Percentiles rank a stretch among this genome's conserved stretches.
phyloP scores from a whole-genome alignment of 2,797 vertebrate species.

The Spheniscus humboldti region DNA sequence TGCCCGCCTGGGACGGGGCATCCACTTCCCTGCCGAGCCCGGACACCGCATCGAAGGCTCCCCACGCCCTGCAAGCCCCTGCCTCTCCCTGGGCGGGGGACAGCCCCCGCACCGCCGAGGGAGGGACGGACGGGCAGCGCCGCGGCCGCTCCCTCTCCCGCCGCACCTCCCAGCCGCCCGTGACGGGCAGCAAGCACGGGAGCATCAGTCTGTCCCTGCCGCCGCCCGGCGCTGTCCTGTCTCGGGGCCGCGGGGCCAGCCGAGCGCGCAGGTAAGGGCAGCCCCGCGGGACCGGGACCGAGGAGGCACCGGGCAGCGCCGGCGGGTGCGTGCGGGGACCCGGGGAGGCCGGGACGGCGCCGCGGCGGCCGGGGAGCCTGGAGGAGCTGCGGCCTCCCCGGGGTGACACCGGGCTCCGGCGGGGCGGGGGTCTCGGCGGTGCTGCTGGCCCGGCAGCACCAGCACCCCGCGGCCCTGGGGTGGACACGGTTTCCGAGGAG shows the following conservation, averaged over 20 bases:
- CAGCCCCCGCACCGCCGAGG: not conserved
- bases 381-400: not conserved
- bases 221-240: not conserved
- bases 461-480: not conserved
- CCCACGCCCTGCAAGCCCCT: not conserved
- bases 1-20: not conserved
- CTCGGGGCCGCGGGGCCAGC: not conserved
- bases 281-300: not conserved
- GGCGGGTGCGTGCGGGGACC: not conserved
- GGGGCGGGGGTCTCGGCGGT: not conserved
- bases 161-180: not conserved
- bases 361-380: too few species aligned
- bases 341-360: not conserved
- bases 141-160: not conserved
- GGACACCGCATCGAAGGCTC: fast-evolving
- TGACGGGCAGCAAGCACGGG: not conserved
- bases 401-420: not conserved
- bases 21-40: not conserved
- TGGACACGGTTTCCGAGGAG: not conserved
- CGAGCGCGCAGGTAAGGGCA: not conserved
- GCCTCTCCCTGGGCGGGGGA: not conserved
- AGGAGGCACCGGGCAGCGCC: not conserved
- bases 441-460: not conserved
- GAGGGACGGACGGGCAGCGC: not conserved
- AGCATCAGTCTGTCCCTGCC: not conserved